Evolutionary conservation across 1,140 invertebrate genomes (phyloP), one percentile per base, ranked within the genome.

Genomic region (Pachypsylla venusta): DNA sequence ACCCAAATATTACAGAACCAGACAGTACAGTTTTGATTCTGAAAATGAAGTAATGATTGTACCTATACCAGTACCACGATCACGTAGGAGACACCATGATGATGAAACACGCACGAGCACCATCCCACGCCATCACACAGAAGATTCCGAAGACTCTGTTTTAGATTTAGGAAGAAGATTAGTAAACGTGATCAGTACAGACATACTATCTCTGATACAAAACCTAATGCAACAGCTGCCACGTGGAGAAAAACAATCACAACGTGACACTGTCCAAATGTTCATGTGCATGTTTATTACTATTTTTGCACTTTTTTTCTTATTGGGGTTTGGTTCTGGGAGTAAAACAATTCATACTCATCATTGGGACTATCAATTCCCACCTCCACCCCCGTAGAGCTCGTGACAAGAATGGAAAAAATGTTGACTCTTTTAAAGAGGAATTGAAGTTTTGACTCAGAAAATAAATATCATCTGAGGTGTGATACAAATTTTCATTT

Each of bases 281-380:
- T 48, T 48, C 1, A 70, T 87, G 63, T 80, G 85, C 48, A 81
- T 86, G 65, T 77, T 89, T 40, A 74, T 89, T 40, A 76, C 88
- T 40, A 71, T 89, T 25, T 77, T 88, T 25, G 82, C 82, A 25
- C 82, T 80, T 1, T 69, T 88, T 16, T 76, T 88, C 25, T 74
- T 85, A 69, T 70, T 85, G 22, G 81, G 80, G n/a, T 78, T 82
- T 54, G 79, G 79, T 59, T 58, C 61, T 26, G 79, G 78, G 40
- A 79, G 81, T 26, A 77, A 79, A 61, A 81, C 82, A 19, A 77
- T 87, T 35, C 84, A 84, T 60, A 83, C 88, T 69, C 81, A 87
- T 64, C 80, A 81, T 60, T 89, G 87, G 87, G 86, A 89, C 68
- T 89, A 87, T 84, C 64, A 87, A 85, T 74, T 85, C 84, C 20